phyloP scores from a whole-genome alignment of 2,797 vertebrate species.

The Xiphophorus birchmanni region DNA sequence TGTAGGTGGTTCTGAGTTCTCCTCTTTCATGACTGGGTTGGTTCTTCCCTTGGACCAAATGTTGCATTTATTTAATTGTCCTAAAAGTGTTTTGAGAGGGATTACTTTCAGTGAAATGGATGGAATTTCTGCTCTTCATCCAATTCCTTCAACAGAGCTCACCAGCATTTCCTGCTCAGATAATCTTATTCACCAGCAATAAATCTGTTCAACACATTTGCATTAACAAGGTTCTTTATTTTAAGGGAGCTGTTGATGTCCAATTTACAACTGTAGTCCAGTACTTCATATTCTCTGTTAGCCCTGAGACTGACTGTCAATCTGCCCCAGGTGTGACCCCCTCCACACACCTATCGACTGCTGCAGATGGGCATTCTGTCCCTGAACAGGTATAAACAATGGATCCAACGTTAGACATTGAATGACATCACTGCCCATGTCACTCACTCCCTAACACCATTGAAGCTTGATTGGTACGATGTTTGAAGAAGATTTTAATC shows the following conservation, averaged over 20 bases:
- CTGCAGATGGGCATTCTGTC: not conserved
- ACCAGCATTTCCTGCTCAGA: not conserved
- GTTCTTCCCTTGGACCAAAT: not conserved
- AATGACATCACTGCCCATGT: not conserved
- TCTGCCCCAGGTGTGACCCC: not conserved
- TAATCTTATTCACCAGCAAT: not conserved
- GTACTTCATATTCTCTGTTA: not conserved
- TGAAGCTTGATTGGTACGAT: not conserved
- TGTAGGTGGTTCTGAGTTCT: not conserved
- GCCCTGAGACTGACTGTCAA: not conserved
- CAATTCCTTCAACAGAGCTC: not conserved
- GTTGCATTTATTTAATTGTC: not conserved
- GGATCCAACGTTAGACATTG: not conserved
- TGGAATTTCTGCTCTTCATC: not conserved
- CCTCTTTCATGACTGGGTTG: not conserved
- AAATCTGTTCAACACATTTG: not conserved
- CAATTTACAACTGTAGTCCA: not conserved
- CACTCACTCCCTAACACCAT: not conserved
- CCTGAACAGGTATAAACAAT: not conserved
- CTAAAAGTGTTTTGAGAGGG: not conserved
- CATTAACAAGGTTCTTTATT: not conserved
- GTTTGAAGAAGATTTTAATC: not conserved
- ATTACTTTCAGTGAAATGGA: not conserved
- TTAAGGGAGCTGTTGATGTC: not conserved
- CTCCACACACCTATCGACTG: not conserved